These are phyloP conservation scores for Stomatorhinus walkeri DNA, from an alignment of 2,797 vertebrate species.

Conservation along the genomic window DNA sequence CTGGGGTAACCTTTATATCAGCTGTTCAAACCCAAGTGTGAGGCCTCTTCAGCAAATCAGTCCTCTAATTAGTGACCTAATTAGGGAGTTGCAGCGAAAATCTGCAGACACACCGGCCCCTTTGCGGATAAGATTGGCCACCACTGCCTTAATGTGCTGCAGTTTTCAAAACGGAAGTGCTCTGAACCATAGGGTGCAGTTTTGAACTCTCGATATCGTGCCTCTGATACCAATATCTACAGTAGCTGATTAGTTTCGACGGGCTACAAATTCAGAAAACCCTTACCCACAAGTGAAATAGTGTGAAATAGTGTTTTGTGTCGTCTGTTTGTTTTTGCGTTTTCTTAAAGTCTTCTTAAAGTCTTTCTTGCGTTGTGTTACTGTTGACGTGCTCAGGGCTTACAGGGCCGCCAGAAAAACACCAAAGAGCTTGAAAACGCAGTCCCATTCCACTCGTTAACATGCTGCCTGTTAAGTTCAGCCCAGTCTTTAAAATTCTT, in stretches of 20 bases:
- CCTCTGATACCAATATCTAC: background rate
- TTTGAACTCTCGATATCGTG: background rate
- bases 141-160: background rate
- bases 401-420: background rate
- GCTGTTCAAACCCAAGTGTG: too few relatives aligned
- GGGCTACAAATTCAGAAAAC: background rate
- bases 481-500: background rate
- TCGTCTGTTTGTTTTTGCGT: background rate
- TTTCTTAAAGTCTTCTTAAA: background rate
- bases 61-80: too few relatives aligned
- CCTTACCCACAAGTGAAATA: background rate
- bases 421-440: background rate
- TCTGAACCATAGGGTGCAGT: background rate
- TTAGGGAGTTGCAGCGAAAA: too few relatives aligned
- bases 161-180: background rate
- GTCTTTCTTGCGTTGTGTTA: background rate
- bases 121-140: too few relatives aligned
- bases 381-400: background rate
- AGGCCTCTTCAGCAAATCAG: too few relatives aligned
- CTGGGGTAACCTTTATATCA: too few relatives aligned
- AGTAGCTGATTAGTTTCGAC: background rate
- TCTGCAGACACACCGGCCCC: too few relatives aligned
- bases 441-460: background rate
- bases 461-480: background rate
- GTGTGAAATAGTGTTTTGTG: background rate